These are phyloP conservation scores for Andrena cerasifolii DNA, from an alignment of 1,140 invertebrate species.

Conservation along the genomic window DNA sequence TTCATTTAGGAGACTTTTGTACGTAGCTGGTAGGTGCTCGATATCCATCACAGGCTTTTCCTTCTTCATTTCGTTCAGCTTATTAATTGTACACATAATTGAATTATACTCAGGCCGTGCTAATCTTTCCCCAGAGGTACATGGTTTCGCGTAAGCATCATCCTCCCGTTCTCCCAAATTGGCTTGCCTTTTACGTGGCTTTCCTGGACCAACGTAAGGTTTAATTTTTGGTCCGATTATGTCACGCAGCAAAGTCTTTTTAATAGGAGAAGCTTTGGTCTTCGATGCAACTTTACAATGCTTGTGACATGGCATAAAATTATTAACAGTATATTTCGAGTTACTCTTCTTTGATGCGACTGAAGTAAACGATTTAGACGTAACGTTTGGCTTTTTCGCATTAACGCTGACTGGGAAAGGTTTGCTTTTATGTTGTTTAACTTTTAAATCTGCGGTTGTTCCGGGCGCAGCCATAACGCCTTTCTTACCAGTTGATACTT, in stretches of 20 bases:
- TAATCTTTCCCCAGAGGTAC: constrained; percentile 55
- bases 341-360: background rate
- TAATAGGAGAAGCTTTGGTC: constrained; percentile 35
- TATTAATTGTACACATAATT: constrained; percentile 71
- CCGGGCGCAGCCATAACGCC: constrained; percentile 3
- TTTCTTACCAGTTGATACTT: constrained; percentile 2
- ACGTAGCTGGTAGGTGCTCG: constrained; percentile 63
- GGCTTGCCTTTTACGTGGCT: constrained; percentile 8
- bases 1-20: constrained; percentile 67
- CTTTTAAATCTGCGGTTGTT: constrained; percentile 17
- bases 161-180: constrained; percentile 1
- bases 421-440: constrained; percentile 12
- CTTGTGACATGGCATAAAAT: constrained; percentile 52
- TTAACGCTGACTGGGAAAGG: background rate
- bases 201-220: constrained; percentile 32
- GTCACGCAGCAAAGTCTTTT: constrained; percentile 54
- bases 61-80: constrained; percentile 67
- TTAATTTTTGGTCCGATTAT: constrained; percentile 25
- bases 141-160: background rate
- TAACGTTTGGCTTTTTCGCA: constrained; percentile 15
- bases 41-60: constrained; percentile 66
- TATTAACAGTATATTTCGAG: constrained; percentile 1
- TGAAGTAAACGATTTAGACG: constrained; percentile 19
- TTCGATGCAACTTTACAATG: constrained; percentile 23
- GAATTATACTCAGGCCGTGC: constrained; percentile 75